Evolutionary conservation across 2,888 invertebrate species (phyloP), one percentile per base, ranked within the genome.

Genomic region (Xylophagus ater): DNA sequence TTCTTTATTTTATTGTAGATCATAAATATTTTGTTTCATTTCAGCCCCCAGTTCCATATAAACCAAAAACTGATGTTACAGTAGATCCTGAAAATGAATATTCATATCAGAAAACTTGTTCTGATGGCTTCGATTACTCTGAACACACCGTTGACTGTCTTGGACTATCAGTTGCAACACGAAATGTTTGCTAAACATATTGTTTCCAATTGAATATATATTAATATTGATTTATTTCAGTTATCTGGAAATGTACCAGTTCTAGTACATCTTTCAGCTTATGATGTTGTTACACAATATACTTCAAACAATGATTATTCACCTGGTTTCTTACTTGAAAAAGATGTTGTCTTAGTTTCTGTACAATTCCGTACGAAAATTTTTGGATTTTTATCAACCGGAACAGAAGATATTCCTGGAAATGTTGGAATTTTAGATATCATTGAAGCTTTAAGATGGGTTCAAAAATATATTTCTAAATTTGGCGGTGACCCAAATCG

Each of bases 391-490:
- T 43, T 67, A 28, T 63, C 64, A 13, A 57, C 67, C 9, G 56
- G 60, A 38, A 61, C 59, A 19, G 56, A 58, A 10, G 56, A 54
- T 2, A 54, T 62, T 7, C 59, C 66, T 4, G 69, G 69, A 19
- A 69, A 70, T 47, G 63, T 60, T 48, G 68, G 66, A 3, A 49
- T 69, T 18, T 51, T 64, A 37, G 69, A 69, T 48, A 57, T 61
- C 43, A 48, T 65, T 10, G 42, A 58, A 38, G 67, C 65, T 2
- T 48, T 69, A 20, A 44, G 58, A 39, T 69, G 67, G 67, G 57
- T 66, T 2, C 53, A 59, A 23, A 51, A 58, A 12, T 52, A 68
- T 48, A 65, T 67, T 18, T 39, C 40, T n/a, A 35, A 48, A 35
- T 69, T 69, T 44, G 63, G 66, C 26, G 69, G 69, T 2, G 60